phyloP scores from a whole-genome alignment of 2,888 invertebrate genomes.

The Pristionchus fissidentatus region DNA sequence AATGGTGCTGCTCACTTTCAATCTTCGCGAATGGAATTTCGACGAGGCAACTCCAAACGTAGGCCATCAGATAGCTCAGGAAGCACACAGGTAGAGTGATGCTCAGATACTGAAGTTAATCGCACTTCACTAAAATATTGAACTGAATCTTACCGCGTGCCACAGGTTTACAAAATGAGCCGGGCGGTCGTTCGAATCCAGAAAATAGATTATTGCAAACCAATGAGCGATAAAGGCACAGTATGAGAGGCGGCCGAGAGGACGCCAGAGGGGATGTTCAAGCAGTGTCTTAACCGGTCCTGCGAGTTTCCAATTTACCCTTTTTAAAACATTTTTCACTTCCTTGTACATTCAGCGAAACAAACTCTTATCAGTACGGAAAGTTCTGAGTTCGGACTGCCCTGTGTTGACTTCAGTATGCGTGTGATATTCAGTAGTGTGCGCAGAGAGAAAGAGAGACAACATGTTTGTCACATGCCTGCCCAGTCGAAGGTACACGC shows the following conservation, averaged over 20 bases:
- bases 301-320: slow-evolving; percentile 41
- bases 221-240: slow-evolving; percentile 85
- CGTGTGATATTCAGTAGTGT: too few species aligned
- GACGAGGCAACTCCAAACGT: slow-evolving; percentile 45
- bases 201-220: slow-evolving; percentile 7
- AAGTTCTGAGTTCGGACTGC: too few species aligned
- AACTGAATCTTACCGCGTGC: background rate
- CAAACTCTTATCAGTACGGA: too few species aligned
- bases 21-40: slow-evolving; percentile 47
- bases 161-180: slow-evolving; percentile 20
- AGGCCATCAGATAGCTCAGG: slow-evolving; percentile 40
- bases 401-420: too few species aligned
- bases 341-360: too few species aligned
- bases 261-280: slow-evolving; percentile 86
- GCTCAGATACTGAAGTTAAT: slow-evolving; percentile 29
- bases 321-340: background rate
- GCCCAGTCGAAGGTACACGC: slow-evolving; percentile 77
- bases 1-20: too few species aligned
- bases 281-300: slow-evolving; percentile 83
- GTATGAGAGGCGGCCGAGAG: slow-evolving; percentile 90
- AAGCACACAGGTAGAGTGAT: slow-evolving; percentile 14
- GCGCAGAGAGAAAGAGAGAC: background rate
- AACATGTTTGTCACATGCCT: slow-evolving; percentile 65
- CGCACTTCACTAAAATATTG: background rate
- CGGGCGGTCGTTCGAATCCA: background rate